A percentile compares a stretch with the other conserved stretches of the same genome.
phyloP scores from a whole-genome alignment of 2,797 vertebrate species.

The Furcifer pardalis region DNA sequence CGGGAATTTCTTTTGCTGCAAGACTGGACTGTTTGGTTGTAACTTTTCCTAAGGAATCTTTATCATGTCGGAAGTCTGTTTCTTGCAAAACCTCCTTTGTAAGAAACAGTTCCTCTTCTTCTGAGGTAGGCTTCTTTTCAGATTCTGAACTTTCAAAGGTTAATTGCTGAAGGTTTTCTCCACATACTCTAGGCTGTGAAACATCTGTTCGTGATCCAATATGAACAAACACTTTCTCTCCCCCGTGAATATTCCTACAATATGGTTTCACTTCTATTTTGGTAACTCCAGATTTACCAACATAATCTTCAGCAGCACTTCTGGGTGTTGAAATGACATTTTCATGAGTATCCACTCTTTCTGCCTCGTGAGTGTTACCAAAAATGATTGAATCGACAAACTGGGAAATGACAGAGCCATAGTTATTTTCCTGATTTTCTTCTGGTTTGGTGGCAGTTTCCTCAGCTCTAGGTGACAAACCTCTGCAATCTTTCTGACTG shows the following conservation, averaged over 20 bases:
- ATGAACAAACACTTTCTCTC: conserved; percentile 84
- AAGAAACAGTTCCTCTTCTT: conserved; percentile 70
- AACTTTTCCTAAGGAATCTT: conserved; percentile 67
- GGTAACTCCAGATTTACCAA: conserved; percentile 72
- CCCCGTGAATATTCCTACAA: conserved; percentile 80
- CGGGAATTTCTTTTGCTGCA: conserved; percentile 73
- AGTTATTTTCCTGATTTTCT: conserved; percentile 63
- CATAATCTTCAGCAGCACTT: conserved; percentile 68
- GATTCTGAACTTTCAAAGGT: conserved; percentile 62
- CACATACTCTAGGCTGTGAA: conserved; percentile 50
- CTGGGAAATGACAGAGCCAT: conserved; percentile 73
- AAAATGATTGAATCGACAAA: conserved; percentile 74
- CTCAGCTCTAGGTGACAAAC: conserved; percentile 72
- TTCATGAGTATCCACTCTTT: conserved; percentile 77
- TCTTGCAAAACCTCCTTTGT: conserved; percentile 76
- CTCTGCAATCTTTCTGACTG: conserved; percentile 74
- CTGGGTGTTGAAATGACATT: conserved; percentile 71
- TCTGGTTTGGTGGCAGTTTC: conserved; percentile 74
- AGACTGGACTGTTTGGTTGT: conserved; percentile 65
- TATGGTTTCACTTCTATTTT: conserved; percentile 86
- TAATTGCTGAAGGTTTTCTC: conserved; percentile 65
- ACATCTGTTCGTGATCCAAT: conserved; percentile 71
- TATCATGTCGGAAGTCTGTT: conserved; percentile 60
- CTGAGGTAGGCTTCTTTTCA: conserved; percentile 63
- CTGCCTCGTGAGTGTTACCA: conserved; percentile 81